These are phyloP conservation scores for Cyanoderma ruficeps DNA, from an alignment of 2,113 vertebrate species.

Conservation along the genomic window DNA sequence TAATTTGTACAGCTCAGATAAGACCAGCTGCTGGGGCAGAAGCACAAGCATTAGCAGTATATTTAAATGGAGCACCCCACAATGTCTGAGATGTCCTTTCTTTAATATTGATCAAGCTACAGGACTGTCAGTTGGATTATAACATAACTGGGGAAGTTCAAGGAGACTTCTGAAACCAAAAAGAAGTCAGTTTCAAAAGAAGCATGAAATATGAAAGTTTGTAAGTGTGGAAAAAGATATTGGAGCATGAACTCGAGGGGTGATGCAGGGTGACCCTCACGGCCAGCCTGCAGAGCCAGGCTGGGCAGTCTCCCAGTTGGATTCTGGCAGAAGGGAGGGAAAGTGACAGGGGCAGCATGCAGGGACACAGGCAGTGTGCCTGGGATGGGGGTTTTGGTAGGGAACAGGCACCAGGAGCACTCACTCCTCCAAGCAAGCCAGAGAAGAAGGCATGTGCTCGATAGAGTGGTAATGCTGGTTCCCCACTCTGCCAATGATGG, in stretches of 20 bases:
- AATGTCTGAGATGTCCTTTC: neutral
- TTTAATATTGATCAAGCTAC: neutral
- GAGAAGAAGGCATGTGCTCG: fast-evolving
- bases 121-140: neutral
- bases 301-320: fast-evolving
- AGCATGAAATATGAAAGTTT: neutral
- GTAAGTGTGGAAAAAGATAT: neutral
- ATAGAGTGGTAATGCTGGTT: neutral
- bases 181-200: neutral
- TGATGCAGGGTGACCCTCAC: neutral
- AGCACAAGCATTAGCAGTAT: neutral
- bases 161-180: neutral
- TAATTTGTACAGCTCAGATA: neutral
- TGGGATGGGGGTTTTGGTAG: fast-evolving
- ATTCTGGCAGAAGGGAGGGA: neutral
- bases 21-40: neutral
- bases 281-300: neutral
- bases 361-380: neutral
- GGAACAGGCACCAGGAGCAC: neutral
- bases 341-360: fast-evolving
- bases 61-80: neutral
- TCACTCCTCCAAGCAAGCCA: neutral
- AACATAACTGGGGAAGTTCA: neutral
- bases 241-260: neutral
- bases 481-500: fast-evolving